These are phyloP conservation scores for Bruchidius siliquastri DNA, from an alignment of 2,888 invertebrate species.

Conservation along the genomic window DNA sequence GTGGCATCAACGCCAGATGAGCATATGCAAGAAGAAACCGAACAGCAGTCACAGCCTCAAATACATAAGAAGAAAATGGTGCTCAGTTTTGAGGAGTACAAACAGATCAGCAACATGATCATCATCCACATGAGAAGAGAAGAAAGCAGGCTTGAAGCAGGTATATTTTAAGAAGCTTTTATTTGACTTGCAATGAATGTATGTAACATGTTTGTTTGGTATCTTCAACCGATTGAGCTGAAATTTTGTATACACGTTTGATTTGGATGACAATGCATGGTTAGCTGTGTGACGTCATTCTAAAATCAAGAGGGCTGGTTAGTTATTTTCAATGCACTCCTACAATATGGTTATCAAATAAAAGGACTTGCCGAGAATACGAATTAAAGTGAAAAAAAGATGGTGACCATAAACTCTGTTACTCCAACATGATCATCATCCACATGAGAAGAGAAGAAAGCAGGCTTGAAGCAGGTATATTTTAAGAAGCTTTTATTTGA, in stretches of 20 bases:
- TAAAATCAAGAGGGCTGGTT: too few species aligned
- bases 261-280: too few species aligned
- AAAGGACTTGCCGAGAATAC: too few species aligned
- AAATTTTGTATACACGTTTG: too few species aligned
- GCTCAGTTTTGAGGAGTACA: constrained; percentile 91
- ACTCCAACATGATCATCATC: constrained; percentile 83
- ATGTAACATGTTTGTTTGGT: too few species aligned
- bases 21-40: constrained; percentile 1
- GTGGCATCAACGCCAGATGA: not conserved
- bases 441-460: constrained; percentile 84
- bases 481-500: too few species aligned
- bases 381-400: too few species aligned
- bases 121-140: constrained; percentile 83
- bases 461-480: constrained; percentile 61
- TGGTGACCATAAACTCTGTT: too few species aligned
- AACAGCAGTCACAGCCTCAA: constrained; percentile 42
- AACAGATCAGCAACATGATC: constrained; percentile 84
- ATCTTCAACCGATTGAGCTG: too few species aligned
- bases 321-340: too few species aligned
- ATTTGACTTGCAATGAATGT: not conserved
- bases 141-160: constrained; percentile 67
- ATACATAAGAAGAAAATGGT: constrained; percentile 60
- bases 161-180: constrained; percentile 34
- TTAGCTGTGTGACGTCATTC: too few species aligned
- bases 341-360: too few species aligned